phyloP scores from a whole-genome alignment of 2,888 invertebrate species.

The Cephus pygmeus region DNA sequence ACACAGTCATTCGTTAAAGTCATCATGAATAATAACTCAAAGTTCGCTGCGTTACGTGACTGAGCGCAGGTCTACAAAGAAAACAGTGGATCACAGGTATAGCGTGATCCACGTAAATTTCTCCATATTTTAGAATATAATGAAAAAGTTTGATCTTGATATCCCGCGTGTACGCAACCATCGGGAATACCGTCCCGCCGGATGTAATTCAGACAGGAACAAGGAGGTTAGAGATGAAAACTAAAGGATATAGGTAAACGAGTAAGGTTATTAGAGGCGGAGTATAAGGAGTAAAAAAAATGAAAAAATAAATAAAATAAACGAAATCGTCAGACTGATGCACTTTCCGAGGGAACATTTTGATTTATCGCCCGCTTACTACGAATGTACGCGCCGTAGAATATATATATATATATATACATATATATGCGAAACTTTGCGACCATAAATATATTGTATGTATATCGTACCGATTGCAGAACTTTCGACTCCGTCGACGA shows the following conservation, averaged over 20 bases:
- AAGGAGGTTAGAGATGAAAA: background rate
- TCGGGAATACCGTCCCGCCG: constrained; percentile 20
- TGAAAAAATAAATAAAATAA: background rate
- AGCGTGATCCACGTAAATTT: background rate
- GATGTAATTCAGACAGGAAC: constrained; percentile 18
- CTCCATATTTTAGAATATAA: background rate
- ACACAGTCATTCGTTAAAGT: background rate
- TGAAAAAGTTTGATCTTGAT: background rate
- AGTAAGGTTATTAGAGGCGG: background rate
- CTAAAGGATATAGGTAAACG: background rate
- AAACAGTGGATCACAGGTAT: background rate
- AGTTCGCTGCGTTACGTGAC: background rate
- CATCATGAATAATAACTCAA: background rate
- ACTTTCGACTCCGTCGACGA: constrained; percentile 38
- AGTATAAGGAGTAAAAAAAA: background rate
- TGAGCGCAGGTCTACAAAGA: background rate
- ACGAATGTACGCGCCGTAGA: background rate
- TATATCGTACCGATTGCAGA: constrained; percentile 14
- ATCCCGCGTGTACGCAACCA: background rate
- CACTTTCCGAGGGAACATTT: constrained; percentile 35
- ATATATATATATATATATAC: background rate
- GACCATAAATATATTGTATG: constrained; percentile 9
- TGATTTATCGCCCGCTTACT: constrained; percentile 11
- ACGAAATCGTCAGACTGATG: constrained; percentile 36
- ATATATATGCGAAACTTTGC: constrained; percentile 1